A percentile compares a stretch with the other conserved stretches of the same genome.
These are phyloP conservation scores for Smittia sp. DNA, from an alignment of 2,888 invertebrate genomes.

Conservation along the genomic window DNA sequence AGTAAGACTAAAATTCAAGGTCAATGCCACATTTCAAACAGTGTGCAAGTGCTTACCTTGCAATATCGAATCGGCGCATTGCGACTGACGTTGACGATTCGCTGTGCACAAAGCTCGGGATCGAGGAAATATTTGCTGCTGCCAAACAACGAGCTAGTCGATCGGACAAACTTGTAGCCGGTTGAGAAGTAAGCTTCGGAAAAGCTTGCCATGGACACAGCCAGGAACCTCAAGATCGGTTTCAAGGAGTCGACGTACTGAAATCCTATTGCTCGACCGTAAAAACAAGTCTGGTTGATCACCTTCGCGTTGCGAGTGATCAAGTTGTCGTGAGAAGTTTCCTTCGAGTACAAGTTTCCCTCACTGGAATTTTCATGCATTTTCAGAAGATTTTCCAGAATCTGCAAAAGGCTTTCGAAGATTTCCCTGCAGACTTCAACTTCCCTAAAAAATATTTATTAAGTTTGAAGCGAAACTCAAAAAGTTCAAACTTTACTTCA, in stretches of 20 bases:
- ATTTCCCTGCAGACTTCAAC: constrained; percentile 79
- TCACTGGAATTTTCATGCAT: constrained; percentile 64
- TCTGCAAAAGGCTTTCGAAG: constrained; percentile 74
- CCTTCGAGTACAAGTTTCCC: constrained; percentile 66
- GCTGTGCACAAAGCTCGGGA: constrained; percentile 82
- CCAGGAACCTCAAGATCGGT: constrained; percentile 76
- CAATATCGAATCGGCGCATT: constrained; percentile 92
- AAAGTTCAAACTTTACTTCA: constrained; percentile 60
- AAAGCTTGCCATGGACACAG: constrained; percentile 88
- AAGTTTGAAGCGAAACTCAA: no score
- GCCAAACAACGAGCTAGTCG: constrained; percentile 68
- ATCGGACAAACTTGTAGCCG: constrained; percentile 60
- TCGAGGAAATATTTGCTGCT: constrained; percentile 78
- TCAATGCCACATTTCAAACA: constrained; percentile 53
- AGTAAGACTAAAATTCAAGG: constrained; percentile 56
- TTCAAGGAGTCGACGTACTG: constrained; percentile 85
- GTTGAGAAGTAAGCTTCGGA: constrained; percentile 86
- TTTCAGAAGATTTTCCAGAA: constrained; percentile 69
- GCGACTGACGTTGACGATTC: constrained; percentile 88
- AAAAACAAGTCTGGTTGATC: constrained; percentile 91
- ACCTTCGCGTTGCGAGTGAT: constrained; percentile 72
- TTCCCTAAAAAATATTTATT: constrained; percentile 60
- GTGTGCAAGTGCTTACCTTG: constrained; percentile 56
- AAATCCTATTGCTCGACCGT: constrained; percentile 65
- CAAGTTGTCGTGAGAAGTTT: constrained; percentile 66